These are phyloP conservation scores for Chelon labrosus DNA, from an alignment of 2,797 vertebrate species.

Conservation along the genomic window DNA sequence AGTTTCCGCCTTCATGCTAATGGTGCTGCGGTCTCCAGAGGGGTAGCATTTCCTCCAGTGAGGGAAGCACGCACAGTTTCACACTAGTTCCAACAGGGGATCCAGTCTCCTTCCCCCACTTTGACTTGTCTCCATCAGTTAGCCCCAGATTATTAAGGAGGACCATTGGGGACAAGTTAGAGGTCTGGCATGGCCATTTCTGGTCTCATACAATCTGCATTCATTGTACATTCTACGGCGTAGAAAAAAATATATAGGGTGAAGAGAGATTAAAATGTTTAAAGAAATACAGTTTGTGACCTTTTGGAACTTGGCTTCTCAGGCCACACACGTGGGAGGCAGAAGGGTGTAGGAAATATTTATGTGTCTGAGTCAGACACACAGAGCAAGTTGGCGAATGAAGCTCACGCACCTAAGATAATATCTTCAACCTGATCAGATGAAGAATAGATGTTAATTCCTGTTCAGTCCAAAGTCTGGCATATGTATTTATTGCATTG, in stretches of 20 bases:
- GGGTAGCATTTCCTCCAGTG: constrained; percentile 69
- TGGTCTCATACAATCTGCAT: constrained; percentile 31
- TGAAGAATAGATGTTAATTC: constrained; percentile 48
- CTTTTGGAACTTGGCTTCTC: constrained; percentile 47
- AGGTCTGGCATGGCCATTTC: constrained; percentile 57
- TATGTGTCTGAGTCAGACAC: constrained; percentile 21
- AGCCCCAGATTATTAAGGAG: constrained; percentile 76
- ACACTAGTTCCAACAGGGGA: constrained; percentile 66
- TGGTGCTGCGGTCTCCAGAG: constrained; percentile 71
- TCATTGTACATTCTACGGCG: constrained; percentile 16
- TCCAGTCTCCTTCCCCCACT: constrained; percentile 76
- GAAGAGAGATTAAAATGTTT: background rate
- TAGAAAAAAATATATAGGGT: too few relatives aligned
- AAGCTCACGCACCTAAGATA: constrained; percentile 18
- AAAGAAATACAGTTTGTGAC: background rate
- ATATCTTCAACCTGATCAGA: constrained; percentile 50
- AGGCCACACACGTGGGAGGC: constrained; percentile 74
- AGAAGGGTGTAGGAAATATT: constrained; percentile 64
- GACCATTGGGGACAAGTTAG: constrained; percentile 74
- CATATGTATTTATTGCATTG: background rate
- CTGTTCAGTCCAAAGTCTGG: constrained; percentile 33
- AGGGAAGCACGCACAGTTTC: constrained; percentile 41
- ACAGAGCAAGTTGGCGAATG: constrained; percentile 24
- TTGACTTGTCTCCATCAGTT: constrained; percentile 86
- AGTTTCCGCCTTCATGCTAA: constrained; percentile 67